Evolutionary conservation across 1,140 invertebrate species (phyloP), one percentile per base, ranked within the genome.

Genomic region (Panagrolaimus sp.): DNA sequence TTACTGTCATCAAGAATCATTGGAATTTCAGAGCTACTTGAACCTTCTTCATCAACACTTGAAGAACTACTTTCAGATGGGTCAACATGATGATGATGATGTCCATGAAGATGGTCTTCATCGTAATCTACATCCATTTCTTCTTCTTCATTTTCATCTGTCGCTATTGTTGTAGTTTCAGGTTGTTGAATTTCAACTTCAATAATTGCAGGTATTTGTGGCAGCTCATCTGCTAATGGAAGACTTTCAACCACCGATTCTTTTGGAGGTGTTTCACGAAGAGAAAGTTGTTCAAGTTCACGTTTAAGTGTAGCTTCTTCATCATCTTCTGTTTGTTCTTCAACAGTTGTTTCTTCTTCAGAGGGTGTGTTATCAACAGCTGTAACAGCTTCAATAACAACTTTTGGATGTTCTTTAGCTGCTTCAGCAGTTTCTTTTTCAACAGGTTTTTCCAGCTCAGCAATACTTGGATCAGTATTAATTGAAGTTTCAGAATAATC

Each of bases 61-160:
- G 31, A 38, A 4, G 31, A 38, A 38, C 31, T 38, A 38, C 31
- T 38, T 38, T 38, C 31, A 38, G 31, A 38, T 38, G 2, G 31
- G 7, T 38, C 31, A 38, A 38, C 31, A 38, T 38, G 31, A 38
- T 38, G 31, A 38, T 38, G 2, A 38, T 38, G 31, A 38, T 38
- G 31, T 4, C 7, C 7, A 38, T 38, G 2, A 38, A 4, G 31
- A 38, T 38, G 31, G 7, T 38, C 7, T 38, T 67, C 51, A 13
- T 62, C 11, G 65, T 13, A 64, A 62, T 67, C 48, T 27, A 66
- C 31, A n/a, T 67, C 47, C 0, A 16, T 11, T 9, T 67, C 65
- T 16, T 67, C 65, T 16, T 62, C 47, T 1, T 67, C 23, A n/a
- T 67, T 48, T 0, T 14, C n/a, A 66, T n/a, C 16, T n/a, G 48